Percentiles rank a stretch among this genome's conserved stretches.
Conservation (phyloP, 1,140 invertebrate species). For the Rhizoglyphus robini region DNA sequence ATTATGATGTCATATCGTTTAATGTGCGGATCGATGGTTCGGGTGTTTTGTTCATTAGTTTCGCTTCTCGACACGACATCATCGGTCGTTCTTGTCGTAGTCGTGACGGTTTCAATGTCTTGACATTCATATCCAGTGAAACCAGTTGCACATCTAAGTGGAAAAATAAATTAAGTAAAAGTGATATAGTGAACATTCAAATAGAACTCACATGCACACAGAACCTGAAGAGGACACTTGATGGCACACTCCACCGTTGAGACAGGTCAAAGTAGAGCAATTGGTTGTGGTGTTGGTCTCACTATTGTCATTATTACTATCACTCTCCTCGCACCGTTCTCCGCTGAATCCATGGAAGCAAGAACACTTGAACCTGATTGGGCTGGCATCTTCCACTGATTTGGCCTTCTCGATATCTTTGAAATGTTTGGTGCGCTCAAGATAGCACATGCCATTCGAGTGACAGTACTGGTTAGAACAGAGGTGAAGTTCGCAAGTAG, state of each 20-base stretch:
- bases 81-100: too few species aligned
- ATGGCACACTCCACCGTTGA: constrained; percentile 46
- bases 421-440: too few species aligned
- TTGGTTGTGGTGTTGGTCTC: constrained; percentile 32
- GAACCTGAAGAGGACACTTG: constrained; percentile 21
- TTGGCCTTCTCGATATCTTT: too few species aligned
- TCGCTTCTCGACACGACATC: too few species aligned
- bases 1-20: too few species aligned
- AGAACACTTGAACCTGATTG: background rate
- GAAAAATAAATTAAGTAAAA: too few species aligned
- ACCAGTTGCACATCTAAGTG: constrained; percentile 31
- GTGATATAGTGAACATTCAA: too few species aligned
- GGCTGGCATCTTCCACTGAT: too few species aligned
- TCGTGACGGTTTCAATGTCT: background rate
- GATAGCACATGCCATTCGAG: background rate
- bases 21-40: too few species aligned
- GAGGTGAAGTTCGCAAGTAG: background rate
- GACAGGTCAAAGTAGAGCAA: constrained; percentile 40
- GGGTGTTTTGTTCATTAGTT: too few species aligned
- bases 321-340: background rate
- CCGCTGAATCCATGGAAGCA: background rate
- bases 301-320: background rate
- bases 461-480: constrained; percentile 1
- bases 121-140: constrained; percentile 34
- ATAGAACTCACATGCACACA: constrained; percentile 21